These are phyloP conservation scores for Calameuta idolon DNA, from an alignment of 2,888 invertebrate species.

Conservation along the genomic window DNA sequence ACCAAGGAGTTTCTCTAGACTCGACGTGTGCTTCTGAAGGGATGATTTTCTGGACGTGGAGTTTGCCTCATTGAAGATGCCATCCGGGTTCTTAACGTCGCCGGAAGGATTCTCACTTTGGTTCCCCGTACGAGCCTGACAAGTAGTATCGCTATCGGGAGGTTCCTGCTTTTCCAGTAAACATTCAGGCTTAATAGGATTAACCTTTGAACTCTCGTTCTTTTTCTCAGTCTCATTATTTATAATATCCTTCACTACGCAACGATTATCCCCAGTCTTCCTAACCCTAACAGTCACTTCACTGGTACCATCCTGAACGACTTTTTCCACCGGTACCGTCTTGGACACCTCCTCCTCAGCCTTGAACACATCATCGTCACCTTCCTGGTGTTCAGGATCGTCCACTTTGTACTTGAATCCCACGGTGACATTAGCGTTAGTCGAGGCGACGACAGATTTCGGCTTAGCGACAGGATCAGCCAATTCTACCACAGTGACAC, in stretches of 20 bases:
- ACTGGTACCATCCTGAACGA: not conserved
- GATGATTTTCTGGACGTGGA: slow-evolving; percentile 59
- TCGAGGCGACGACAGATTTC: slow-evolving; percentile 67
- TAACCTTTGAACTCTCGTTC: not conserved
- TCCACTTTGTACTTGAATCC: slow-evolving; percentile 45
- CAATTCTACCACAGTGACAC: slow-evolving; percentile 62
- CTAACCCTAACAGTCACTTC: slow-evolving; percentile 20
- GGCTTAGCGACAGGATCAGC: slow-evolving; percentile 47
- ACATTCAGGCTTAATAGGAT: not conserved
- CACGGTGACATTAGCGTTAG: slow-evolving; percentile 42
- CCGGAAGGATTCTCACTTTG: not conserved
- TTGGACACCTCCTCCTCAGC: slow-evolving; percentile 26
- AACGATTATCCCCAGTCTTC: slow-evolving; percentile 21
- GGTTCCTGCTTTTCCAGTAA: not conserved
- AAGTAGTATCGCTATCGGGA: not conserved
- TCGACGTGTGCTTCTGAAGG: slow-evolving; percentile 67
- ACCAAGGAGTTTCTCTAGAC: slow-evolving; percentile 75
- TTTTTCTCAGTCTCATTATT: slow-evolving; percentile 5
- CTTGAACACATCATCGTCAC: slow-evolving; percentile 38
- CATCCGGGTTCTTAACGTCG: not conserved
- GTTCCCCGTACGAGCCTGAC: not conserved
- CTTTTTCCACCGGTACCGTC: not conserved
- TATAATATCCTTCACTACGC: slow-evolving; percentile 20
- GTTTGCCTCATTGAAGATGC: slow-evolving; percentile 35
- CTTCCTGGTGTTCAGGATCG: slow-evolving; percentile 36